Conservation (phyloP, 2,113 vertebrate species). For the Tupaia chinensis region DNA sequence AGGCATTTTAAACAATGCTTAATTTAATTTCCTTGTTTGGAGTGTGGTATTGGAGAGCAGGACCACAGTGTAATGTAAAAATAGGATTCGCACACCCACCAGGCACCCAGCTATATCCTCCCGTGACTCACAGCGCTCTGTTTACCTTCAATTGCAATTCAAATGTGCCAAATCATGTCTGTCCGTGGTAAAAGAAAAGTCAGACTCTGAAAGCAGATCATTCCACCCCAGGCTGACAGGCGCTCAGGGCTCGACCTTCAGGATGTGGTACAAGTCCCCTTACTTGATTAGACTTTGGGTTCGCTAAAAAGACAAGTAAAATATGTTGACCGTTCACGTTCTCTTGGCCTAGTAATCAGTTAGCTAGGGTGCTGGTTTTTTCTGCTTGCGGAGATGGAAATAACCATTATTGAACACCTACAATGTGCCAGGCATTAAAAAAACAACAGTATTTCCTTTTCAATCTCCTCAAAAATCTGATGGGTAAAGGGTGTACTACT, state of each 20-base stretch:
- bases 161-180: constrained; percentile 82
- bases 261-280: neutral
- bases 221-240: neutral
- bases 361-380: neutral
- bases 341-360: constrained; percentile 30
- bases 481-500: neutral
- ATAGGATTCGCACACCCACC: constrained; percentile 76
- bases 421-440: neutral
- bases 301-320: constrained; percentile 41
- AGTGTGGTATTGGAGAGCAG: constrained; percentile 84
- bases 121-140: constrained; percentile 75
- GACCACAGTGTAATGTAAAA: constrained; percentile 81
- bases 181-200: constrained; percentile 54
- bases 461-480: neutral
- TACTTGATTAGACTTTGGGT: constrained; percentile 58
- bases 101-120: constrained; percentile 78
- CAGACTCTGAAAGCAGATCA: neutral
- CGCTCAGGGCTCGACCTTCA: constrained; percentile 39
- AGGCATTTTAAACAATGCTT: constrained; percentile 89
- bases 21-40: constrained; percentile 91
- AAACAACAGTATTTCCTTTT: neutral
- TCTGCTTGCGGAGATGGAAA: constrained; percentile 19
- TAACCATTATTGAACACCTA: constrained; percentile 1
- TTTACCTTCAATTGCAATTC: constrained; percentile 85
- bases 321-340: constrained; percentile 36